Base-by-base conservation (phyloP, 2,113 vertebrate genomes). In the Rynchops niger region DNA sequence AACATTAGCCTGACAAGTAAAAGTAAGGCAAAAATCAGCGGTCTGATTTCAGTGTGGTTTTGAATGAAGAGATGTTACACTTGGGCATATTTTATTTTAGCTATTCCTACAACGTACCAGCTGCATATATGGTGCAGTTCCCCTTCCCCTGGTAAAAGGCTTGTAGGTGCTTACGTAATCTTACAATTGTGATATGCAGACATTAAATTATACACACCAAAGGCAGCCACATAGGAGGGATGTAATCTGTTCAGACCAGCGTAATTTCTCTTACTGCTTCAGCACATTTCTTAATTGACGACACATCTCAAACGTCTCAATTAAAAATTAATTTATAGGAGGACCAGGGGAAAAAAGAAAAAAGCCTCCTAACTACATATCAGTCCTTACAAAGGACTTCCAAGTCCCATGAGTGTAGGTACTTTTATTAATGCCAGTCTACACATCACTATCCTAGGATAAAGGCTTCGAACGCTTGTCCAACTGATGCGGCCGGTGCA, bases 341-440 rank as follows among this genome's bases (percentile, higher is more conserved):
- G 86, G 29, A 42, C 6, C 6, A 32, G 42, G 50, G 16, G 11
- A 52, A 65, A 62, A 16, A 27, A 29, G 10, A 47, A 42, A 82
- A 76, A 45, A 72, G 78, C 73, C 88, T 49, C 66, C 66, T 62
- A 80, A 77, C 40, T 20, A 81, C 49, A 40, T 53, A 87, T 71
- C 55, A 76, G 36, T 61, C 85, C 40, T 47, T 61, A 55, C 6
- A 17, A 71, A 87, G 85, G 85, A 52, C 49, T 47, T 72, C 63
- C 40, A 89, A 74, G 30, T 93, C 86, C 73, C 36, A 19, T 1
- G 63, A 94, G 89, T 36, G 67, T 42, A 69, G 25, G 58, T 42
- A 82, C 73, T 85, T 96, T 88, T 79, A 92, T 78, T 80, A 92
- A 94, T 3, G 45, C 81, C 93, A 90, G 63, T 78, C 90, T 97